Conservation (phyloP, 2,113 vertebrate genomes). For the Orycteropus afer region DNA sequence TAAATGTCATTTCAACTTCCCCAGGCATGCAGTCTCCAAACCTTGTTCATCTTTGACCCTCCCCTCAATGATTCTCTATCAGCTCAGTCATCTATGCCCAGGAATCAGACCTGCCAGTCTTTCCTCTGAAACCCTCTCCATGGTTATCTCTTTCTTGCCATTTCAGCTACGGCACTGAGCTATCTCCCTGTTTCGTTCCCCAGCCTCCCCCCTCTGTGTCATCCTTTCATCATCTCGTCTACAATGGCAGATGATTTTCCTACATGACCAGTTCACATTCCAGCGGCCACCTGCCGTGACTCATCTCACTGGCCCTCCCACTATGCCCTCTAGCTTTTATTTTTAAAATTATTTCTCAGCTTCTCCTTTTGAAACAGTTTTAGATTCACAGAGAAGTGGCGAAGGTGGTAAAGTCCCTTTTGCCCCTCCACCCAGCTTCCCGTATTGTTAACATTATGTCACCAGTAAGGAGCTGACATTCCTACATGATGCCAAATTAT, state of each 20-base stretch:
- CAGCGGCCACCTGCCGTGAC: rapidly evolving
- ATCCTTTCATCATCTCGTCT: rapidly evolving
- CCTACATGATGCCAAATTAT: no score
- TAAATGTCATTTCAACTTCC: rapidly evolving
- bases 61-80: rapidly evolving
- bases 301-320: neutral
- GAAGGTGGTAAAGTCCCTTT: rapidly evolving
- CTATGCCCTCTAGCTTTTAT: rapidly evolving
- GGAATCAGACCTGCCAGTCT: neutral
- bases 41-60: neutral
- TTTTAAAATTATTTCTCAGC: no score
- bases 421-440: no score
- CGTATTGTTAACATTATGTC: no score
- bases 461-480: no score
- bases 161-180: rapidly evolving
- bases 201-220: rapidly evolving
- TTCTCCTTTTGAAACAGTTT: neutral
- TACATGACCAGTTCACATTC: rapidly evolving
- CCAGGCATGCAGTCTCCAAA: neutral
- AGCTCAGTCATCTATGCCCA: rapidly evolving
- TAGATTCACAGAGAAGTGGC: neutral
- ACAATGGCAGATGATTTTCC: rapidly evolving
- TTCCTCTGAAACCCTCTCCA: rapidly evolving
- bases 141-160: rapidly evolving
- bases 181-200: rapidly evolving